Evolutionary conservation across 2,888 invertebrate species (phyloP).

Genomic region (Entomobrya multifasciata): DNA sequence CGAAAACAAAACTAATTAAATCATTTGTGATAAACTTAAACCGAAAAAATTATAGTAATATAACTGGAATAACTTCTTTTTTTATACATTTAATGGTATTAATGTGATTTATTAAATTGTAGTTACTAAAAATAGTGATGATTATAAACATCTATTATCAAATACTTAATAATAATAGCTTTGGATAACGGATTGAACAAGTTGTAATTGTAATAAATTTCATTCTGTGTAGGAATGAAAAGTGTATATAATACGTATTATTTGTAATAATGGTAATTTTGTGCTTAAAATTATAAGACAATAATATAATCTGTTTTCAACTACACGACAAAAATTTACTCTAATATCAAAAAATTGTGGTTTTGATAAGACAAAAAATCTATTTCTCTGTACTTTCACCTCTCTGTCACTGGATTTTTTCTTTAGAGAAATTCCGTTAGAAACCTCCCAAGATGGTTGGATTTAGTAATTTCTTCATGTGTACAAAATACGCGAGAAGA

Average conservation of each 20-base stretch:
- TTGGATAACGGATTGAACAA: conserved; percentile 73
- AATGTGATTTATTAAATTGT: background rate
- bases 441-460: conserved; percentile 28
- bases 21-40: background rate
- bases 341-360: background rate
- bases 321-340: background rate
- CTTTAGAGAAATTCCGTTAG: background rate
- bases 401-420: too few species aligned
- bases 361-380: background rate
- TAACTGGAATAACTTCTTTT: conserved; percentile 8
- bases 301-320: background rate
- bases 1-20: conserved; percentile 5
- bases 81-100: conserved; percentile 11
- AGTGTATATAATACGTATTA: conserved; percentile 8
- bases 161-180: conserved; percentile 69
- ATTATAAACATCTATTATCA: background rate
- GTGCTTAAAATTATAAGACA: background rate
- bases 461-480: background rate
- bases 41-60: background rate
- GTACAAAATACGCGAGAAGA: background rate
- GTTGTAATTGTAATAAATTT: conserved; percentile 55
- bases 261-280: background rate
- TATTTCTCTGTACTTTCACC: too few species aligned
- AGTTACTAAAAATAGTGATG: too few species aligned
- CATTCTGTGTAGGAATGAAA: conserved; percentile 49